Percentiles rank a stretch among this genome's conserved stretches.
These are phyloP conservation scores for Calidris pygmaea DNA, from an alignment of 2,113 vertebrate species.

Conservation along the genomic window DNA sequence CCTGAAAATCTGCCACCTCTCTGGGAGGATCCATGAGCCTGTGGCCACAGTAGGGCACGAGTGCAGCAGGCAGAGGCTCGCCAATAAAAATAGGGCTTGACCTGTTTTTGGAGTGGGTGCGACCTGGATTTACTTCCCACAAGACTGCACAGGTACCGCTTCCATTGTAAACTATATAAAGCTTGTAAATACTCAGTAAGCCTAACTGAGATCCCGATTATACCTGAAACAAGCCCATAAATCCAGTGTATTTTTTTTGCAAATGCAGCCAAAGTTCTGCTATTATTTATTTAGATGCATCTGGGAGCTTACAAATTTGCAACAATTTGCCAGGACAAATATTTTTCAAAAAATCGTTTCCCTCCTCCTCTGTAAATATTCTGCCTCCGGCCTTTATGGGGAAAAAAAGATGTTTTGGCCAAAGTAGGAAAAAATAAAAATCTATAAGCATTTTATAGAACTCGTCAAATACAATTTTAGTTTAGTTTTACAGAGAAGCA, in stretches of 20 bases:
- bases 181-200: neutral
- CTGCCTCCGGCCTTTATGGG: neutral
- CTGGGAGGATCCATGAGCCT: neutral
- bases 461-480: slow-evolving; percentile 36
- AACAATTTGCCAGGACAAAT: slow-evolving; percentile 1
- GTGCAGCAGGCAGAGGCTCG: neutral
- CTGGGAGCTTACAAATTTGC: slow-evolving; percentile 17
- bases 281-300: slow-evolving; percentile 40
- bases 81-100: neutral
- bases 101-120: neutral
- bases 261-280: slow-evolving; percentile 13
- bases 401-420: neutral
- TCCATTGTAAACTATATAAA: neutral
- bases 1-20: neutral
- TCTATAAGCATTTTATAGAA: slow-evolving; percentile 50
- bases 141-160: neutral
- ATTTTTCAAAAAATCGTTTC: neutral
- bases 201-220: neutral
- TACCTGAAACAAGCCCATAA: slow-evolving; percentile 3
- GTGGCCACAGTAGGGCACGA: neutral
- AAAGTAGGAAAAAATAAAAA: slow-evolving; percentile 2
- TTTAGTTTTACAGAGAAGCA: slow-evolving; percentile 3
- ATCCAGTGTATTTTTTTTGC: neutral
- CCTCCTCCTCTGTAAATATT: neutral
- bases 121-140: neutral